Evolutionary conservation across 2,797 vertebrate genomes (phyloP).

Genomic region (Sebastes kiyomatsui): DNA sequence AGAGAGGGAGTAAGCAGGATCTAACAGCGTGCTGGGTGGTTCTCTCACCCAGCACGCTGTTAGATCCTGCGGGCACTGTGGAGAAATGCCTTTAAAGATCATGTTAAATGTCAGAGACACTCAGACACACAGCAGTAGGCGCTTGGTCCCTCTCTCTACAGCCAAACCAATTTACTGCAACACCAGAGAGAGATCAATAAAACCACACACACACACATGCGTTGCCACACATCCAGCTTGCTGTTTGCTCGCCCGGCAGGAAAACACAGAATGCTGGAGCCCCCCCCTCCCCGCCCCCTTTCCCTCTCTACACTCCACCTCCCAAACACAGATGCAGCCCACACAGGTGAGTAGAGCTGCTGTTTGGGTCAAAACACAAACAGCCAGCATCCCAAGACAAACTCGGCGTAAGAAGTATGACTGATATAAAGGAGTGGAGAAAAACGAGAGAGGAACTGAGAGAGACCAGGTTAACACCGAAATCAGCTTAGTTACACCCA

Average conservation of each 20-base stretch:
- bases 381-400: slow-evolving; percentile 67
- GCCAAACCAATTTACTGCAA: slow-evolving; percentile 84
- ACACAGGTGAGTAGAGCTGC: slow-evolving; percentile 72
- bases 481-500: slow-evolving; percentile 64
- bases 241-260: slow-evolving; percentile 69
- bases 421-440: slow-evolving; percentile 44
- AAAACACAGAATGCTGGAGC: slow-evolving; percentile 66
- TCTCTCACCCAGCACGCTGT: slow-evolving; percentile 74
- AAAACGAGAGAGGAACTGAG: slow-evolving; percentile 33
- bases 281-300: neutral
- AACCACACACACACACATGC: slow-evolving; percentile 54
- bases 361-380: slow-evolving; percentile 74
- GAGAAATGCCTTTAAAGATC: slow-evolving; percentile 89
- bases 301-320: slow-evolving; percentile 16
- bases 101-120: slow-evolving; percentile 89
- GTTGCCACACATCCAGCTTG: slow-evolving; percentile 52
- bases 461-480: slow-evolving; percentile 66
- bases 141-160: slow-evolving; percentile 78
- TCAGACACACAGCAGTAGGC: slow-evolving; percentile 83
- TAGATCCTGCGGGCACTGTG: slow-evolving; percentile 82
- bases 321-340: slow-evolving; percentile 70
- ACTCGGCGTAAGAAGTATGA: slow-evolving; percentile 57
- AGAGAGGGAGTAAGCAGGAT: slow-evolving; percentile 62
- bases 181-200: slow-evolving; percentile 80
- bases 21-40: slow-evolving; percentile 45